Conservation (phyloP, 2,888 invertebrate genomes). For the Heteropelma amictum region DNA sequence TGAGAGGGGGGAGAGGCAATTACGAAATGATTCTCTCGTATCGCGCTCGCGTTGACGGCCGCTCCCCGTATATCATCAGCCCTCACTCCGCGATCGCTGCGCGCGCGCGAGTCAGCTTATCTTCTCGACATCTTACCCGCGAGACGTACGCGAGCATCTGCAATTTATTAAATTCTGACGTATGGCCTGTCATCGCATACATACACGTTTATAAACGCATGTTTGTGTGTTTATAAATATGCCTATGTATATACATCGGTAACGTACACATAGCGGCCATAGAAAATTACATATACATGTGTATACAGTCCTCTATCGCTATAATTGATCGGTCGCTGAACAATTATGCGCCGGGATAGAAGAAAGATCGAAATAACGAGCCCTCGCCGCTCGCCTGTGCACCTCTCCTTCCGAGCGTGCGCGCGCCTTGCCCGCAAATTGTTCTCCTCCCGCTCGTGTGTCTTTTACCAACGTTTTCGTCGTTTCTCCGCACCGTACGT, state of each 20-base stretch:
- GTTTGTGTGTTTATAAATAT: too few species aligned
- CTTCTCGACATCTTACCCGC: slow-evolving; percentile 9
- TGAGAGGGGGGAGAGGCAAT: slow-evolving; percentile 3
- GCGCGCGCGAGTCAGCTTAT: slow-evolving; percentile 17
- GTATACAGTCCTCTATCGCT: neutral
- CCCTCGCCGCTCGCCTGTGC: too few species aligned
- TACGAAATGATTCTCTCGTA: slow-evolving; percentile 32
- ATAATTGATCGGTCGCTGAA: slow-evolving; percentile 47
- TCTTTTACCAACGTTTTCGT: too few species aligned
- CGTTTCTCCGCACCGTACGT: too few species aligned
- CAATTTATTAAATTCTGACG: slow-evolving; percentile 45
- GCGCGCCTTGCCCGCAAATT: too few species aligned
- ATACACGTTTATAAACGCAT: too few species aligned
- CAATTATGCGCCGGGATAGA: slow-evolving; percentile 43
- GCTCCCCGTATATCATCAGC: slow-evolving; percentile 12
- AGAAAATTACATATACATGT: too few species aligned
- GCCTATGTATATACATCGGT: too few species aligned
- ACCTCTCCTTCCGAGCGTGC: too few species aligned
- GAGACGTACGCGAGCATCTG: slow-evolving; percentile 24
- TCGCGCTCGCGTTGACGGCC: neutral
- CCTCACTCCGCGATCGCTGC: neutral
- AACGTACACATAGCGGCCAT: too few species aligned
- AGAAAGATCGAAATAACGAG: neutral
- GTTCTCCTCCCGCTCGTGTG: too few species aligned
- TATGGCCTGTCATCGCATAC: neutral